phyloP scores from a whole-genome alignment of 1,140 invertebrate genomes.

The Drosophila obscura region DNA sequence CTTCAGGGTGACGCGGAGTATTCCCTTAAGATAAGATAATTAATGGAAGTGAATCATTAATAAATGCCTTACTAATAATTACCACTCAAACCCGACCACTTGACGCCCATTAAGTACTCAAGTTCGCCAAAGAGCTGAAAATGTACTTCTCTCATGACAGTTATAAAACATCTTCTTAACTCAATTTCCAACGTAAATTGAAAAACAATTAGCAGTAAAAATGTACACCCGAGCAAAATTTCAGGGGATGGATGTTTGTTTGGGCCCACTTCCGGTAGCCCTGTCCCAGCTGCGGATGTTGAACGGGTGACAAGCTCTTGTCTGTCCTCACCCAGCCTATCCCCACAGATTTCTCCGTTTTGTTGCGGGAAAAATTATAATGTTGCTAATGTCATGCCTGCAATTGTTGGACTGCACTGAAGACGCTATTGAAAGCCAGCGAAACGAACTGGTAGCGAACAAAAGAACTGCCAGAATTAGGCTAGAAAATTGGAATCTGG shows the following conservation, averaged over 20 bases:
- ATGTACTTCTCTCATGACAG: conserved; percentile 47
- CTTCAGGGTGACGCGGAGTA: conserved; percentile 8
- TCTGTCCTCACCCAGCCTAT: conserved; percentile 10
- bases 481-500: neutral
- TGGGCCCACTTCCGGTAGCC: conserved; percentile 31
- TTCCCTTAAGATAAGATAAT: conserved; percentile 36
- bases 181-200: conserved; percentile 54
- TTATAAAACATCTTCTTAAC: conserved; percentile 38
- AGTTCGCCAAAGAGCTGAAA: conserved; percentile 27
- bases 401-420: conserved; percentile 31
- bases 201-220: conserved; percentile 69
- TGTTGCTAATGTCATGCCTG: conserved; percentile 23
- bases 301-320: conserved; percentile 29
- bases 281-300: conserved; percentile 38
- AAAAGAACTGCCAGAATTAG: neutral
- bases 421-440: conserved; percentile 33
- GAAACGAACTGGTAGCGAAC: conserved; percentile 8
- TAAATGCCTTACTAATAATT: conserved; percentile 50
- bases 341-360: conserved; percentile 24
- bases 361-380: conserved; percentile 40
- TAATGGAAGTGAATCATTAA: conserved; percentile 68
- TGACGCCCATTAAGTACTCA: conserved; percentile 43
- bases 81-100: conserved; percentile 1
- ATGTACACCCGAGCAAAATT: conserved; percentile 31
- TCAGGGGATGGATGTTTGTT: neutral